Percentiles rank a stretch among this genome's conserved stretches.
phyloP scores from a whole-genome alignment of 2,888 invertebrate species.

The Siphonodentalium dalli region DNA sequence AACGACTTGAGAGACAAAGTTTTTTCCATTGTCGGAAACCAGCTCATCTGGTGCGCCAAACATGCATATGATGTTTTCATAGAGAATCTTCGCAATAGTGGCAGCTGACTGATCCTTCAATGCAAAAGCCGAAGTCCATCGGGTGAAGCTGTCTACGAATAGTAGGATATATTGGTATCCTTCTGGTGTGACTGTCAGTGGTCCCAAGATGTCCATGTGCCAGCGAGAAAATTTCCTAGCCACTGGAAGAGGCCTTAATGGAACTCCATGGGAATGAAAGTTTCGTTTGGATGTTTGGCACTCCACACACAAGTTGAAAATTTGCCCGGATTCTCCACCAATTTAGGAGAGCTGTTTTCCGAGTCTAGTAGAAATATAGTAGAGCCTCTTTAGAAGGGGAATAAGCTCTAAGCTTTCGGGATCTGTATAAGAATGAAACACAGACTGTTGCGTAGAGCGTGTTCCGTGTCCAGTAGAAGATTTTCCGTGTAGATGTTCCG shows the following conservation, averaged over 20 bases:
- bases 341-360: too few relatives aligned
- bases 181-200: slow-evolving; percentile 6
- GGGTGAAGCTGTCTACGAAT: too few relatives aligned
- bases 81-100: slow-evolving; percentile 28
- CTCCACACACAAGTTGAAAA: slow-evolving; percentile 14
- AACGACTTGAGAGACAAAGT: slow-evolving; percentile 28
- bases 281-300: slow-evolving; percentile 25
- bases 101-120: slow-evolving; percentile 20
- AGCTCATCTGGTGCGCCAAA: slow-evolving; percentile 27
- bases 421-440: too few relatives aligned
- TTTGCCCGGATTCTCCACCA: too few relatives aligned
- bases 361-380: too few relatives aligned
- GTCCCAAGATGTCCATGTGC: slow-evolving; percentile 30
- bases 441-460: too few relatives aligned
- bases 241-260: slow-evolving; percentile 14
- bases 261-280: slow-evolving; percentile 12
- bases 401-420: too few relatives aligned
- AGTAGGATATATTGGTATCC: too few relatives aligned
- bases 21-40: slow-evolving; percentile 27
- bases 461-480: too few relatives aligned
- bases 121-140: slow-evolving; percentile 21
- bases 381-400: too few relatives aligned
- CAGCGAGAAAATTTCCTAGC: slow-evolving; percentile 14
- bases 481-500: too few relatives aligned
- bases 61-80: slow-evolving; percentile 27